Conservation (phyloP, 2,888 invertebrate species). For the Drosophila koepferae region DNA sequence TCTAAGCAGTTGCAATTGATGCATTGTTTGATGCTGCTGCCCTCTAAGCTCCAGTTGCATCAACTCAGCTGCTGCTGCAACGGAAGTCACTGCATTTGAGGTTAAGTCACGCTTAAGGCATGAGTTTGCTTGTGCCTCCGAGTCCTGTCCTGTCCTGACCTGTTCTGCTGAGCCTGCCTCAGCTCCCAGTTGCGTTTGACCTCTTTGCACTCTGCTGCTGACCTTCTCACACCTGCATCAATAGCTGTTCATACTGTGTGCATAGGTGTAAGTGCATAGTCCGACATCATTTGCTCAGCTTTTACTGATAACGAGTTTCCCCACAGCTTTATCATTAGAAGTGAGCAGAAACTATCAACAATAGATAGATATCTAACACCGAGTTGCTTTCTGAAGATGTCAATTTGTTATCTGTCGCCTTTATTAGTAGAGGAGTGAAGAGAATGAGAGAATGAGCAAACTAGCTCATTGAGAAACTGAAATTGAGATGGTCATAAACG, state of each 20-base stretch:
- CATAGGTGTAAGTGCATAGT: neutral
- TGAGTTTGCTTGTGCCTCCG: neutral
- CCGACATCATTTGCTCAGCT: constrained; percentile 28
- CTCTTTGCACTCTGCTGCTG: neutral
- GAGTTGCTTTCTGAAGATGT: neutral
- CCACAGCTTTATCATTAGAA: neutral
- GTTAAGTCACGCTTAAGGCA: constrained; percentile 58
- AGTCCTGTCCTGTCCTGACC: neutral
- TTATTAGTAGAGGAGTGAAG: neutral
- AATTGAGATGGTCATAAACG: too few relatives aligned
- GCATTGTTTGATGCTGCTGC: constrained; percentile 25
- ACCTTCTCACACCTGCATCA: constrained; percentile 11
- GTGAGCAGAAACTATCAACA: neutral
- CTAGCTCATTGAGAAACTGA: neutral
- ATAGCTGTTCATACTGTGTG: constrained; percentile 44
- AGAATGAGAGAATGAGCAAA: neutral
- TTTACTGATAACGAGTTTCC: neutral
- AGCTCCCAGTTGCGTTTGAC: neutral
- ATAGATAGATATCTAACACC: neutral
- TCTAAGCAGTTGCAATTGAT: neutral
- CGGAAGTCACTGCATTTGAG: constrained; percentile 60
- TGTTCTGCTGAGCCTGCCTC: neutral
- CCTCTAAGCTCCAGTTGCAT: constrained; percentile 15
- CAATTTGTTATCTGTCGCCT: neutral
- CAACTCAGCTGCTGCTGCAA: constrained; percentile 30